A percentile compares a stretch with the other conserved stretches of the same genome.
Conservation (phyloP, 2,113 vertebrate species). For the Edolisoma coerulescens region DNA sequence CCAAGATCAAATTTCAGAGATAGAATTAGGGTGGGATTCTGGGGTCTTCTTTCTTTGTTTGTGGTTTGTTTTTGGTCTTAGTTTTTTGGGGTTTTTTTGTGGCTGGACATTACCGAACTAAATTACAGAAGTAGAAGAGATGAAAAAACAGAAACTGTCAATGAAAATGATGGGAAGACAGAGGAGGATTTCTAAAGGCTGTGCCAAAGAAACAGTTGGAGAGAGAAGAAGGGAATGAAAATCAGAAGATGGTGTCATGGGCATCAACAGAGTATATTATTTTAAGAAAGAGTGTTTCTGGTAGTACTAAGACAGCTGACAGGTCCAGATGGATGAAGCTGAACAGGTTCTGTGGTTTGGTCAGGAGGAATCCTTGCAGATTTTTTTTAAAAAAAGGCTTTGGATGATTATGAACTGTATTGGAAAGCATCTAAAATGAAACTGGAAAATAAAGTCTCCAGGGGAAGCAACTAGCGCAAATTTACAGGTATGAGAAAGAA, state of each 20-base stretch:
- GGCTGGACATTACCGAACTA: background rate
- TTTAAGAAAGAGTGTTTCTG: background rate
- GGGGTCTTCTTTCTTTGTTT: background rate
- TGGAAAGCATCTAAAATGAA: background rate
- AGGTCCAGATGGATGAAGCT: background rate
- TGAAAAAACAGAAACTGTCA: background rate
- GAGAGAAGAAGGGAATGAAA: background rate
- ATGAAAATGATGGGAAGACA: background rate
- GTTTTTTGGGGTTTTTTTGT: background rate
- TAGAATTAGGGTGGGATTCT: background rate
- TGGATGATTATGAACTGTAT: background rate
- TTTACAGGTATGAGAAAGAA: background rate
- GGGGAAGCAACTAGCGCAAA: background rate
- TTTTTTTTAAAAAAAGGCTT: rapidly evolving
- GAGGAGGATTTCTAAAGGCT: background rate
- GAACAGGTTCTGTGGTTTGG: background rate
- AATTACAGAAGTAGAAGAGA: background rate
- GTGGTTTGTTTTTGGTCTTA: background rate
- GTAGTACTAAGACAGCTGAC: background rate
- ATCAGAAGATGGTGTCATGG: background rate
- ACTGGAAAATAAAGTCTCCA: background rate
- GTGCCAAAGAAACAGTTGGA: constrained; percentile 4
- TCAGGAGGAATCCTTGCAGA: background rate
- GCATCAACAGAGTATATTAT: background rate
- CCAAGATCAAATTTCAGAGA: background rate